A percentile compares a stretch with the other conserved stretches of the same genome.
These are phyloP conservation scores for Rhopilema esculentum DNA, from an alignment of 30 jellyfish, hydroid and myxozoan genomes.

Conservation along the genomic window DNA sequence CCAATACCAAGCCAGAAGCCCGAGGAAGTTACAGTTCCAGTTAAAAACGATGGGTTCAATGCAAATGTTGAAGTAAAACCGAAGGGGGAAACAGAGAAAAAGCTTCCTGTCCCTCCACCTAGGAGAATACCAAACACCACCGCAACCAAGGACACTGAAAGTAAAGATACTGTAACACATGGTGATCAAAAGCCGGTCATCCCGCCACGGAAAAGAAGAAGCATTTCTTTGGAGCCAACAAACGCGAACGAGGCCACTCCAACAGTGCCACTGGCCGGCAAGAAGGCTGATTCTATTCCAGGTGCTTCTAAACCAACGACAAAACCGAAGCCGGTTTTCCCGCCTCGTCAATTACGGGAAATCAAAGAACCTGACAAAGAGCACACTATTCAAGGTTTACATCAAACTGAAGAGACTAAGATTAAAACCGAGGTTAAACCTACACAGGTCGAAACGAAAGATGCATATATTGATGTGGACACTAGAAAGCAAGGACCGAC, in stretches of 20 bases:
- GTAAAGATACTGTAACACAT: background rate
- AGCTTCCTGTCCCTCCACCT: constrained; percentile 22
- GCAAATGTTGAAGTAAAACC: background rate
- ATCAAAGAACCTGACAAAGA: background rate
- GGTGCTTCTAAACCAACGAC: constrained; percentile 34
- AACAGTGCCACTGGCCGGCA: background rate
- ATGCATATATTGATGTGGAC: background rate
- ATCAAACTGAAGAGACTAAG: background rate
- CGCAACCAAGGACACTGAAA: background rate
- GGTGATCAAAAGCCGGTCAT: background rate
- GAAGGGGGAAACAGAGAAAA: background rate
- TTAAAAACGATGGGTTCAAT: background rate
- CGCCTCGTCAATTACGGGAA: constrained; percentile 48
- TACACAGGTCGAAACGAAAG: background rate
- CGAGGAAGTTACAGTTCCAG: background rate
- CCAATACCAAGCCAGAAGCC: background rate
- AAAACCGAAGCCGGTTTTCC: constrained; percentile 65
- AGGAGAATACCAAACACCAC: background rate
- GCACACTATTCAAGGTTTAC: background rate
- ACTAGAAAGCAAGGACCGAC: background rate
- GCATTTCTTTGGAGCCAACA: background rate
- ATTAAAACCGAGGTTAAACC: background rate
- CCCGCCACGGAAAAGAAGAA: constrained; percentile 34
- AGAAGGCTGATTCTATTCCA: constrained; percentile 13
- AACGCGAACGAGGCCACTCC: background rate